Conservation (phyloP, 2,797 vertebrate species). For the Cercopithecus mitis region DNA sequence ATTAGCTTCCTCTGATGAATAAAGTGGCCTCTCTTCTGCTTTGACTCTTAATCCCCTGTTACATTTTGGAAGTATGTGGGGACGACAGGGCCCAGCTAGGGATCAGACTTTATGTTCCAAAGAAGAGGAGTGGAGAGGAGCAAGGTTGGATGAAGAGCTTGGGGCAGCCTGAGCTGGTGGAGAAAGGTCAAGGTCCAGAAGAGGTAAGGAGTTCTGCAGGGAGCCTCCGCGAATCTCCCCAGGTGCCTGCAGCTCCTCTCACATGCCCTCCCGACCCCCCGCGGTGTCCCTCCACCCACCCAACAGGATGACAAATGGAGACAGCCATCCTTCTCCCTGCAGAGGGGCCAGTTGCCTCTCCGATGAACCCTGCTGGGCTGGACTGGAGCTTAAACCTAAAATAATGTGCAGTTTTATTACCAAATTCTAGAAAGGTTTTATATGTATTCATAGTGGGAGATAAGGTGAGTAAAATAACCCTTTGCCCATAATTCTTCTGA, state of each 20-base stretch:
- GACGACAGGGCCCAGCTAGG: neutral
- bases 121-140: neutral
- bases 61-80: fast-evolving
- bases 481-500: slow-evolving; percentile 62
- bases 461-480: slow-evolving; percentile 63
- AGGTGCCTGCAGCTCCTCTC: neutral
- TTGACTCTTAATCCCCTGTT: too few relatives aligned
- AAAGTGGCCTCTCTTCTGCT: neutral
- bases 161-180: neutral
- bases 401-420: slow-evolving; percentile 58
- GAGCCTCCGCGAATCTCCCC: neutral
- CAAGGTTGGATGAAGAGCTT: neutral
- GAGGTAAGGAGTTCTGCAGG: fast-evolving
- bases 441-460: slow-evolving; percentile 56
- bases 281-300: fast-evolving
- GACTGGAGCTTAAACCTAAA: neutral
- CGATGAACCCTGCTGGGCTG: slow-evolving; percentile 33
- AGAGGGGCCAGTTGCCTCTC: neutral
- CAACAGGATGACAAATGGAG: neutral
- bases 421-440: slow-evolving; percentile 51
- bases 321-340: neutral
- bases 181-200: neutral
- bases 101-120: fast-evolving
- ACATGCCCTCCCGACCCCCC: too few relatives aligned
- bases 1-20: neutral